A percentile compares a stretch with the other conserved stretches of the same genome.
Evolutionary conservation across 1,140 invertebrate genomes (phyloP).

Genomic region (Cherax quadricarinatus): DNA sequence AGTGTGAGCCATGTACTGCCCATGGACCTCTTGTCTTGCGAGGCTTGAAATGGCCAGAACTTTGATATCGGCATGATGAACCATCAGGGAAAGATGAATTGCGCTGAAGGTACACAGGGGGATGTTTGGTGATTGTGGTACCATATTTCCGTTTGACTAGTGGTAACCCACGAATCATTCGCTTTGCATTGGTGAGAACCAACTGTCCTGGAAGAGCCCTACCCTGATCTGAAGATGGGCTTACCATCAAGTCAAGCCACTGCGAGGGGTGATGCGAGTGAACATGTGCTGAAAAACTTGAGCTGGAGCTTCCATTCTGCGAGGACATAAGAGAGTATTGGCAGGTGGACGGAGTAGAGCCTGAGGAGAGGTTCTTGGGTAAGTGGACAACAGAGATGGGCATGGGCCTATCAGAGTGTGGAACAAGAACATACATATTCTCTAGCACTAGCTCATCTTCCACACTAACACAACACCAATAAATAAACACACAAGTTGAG

Average conservation of each 20-base stretch:
- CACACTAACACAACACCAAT: not conserved
- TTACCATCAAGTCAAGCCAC: constrained; percentile 66
- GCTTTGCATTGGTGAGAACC: constrained; percentile 24
- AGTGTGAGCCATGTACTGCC: not conserved
- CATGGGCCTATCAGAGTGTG: constrained; percentile 39
- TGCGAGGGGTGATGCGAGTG: constrained; percentile 26
- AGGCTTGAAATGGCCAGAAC: not conserved
- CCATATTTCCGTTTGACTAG: not conserved
- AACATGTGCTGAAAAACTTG: too few species aligned
- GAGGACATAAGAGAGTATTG: not conserved
- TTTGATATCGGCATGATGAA: not conserved
- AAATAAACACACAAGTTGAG: not conserved
- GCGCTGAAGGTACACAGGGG: constrained; percentile 50
- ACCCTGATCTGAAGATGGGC: not conserved
- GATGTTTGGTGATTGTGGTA: constrained; percentile 40
- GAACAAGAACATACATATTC: constrained; percentile 49
- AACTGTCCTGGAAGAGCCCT: constrained; percentile 14
- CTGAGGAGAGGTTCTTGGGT: constrained; percentile 20
- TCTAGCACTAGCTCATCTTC: constrained; percentile 60
- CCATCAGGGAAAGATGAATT: constrained; percentile 21
- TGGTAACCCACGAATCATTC: constrained; percentile 51
- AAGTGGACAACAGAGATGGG: constrained; percentile 64
- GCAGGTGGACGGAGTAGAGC: constrained; percentile 8
- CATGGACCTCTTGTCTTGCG: constrained; percentile 9
- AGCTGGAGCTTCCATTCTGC: not conserved